Percentiles rank a stretch among this genome's conserved stretches.
These are phyloP conservation scores for Desoria tigrina DNA, from an alignment of 2,888 invertebrate genomes.

Conservation along the genomic window DNA sequence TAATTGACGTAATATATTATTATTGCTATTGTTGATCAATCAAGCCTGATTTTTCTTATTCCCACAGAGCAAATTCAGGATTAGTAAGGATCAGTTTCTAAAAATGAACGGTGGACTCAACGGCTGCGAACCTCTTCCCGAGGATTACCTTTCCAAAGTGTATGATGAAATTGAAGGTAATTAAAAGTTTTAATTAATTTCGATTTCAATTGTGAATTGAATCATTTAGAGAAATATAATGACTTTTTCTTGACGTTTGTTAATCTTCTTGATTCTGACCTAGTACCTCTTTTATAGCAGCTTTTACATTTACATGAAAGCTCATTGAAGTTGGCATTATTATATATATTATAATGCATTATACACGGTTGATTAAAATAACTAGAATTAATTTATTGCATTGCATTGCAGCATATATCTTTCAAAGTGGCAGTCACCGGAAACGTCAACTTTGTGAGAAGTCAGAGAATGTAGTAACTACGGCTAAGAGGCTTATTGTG, in stretches of 20 bases:
- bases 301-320: too few relatives aligned
- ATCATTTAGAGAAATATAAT: neutral
- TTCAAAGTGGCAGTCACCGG: slow-evolving; percentile 8
- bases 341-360: too few relatives aligned
- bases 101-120: slow-evolving; percentile 40
- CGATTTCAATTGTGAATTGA: too few relatives aligned
- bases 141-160: slow-evolving; percentile 24
- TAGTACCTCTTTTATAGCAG: too few relatives aligned
- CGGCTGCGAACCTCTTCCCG: slow-evolving; percentile 37
- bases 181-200: too few relatives aligned
- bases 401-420: slow-evolving; percentile 15
- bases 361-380: neutral
- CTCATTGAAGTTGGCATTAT: too few relatives aligned
- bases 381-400: neutral
- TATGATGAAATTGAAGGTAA: slow-evolving; percentile 46
- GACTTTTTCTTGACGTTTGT: too few relatives aligned
- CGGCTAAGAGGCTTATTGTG: slow-evolving; percentile 14
- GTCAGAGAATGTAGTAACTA: slow-evolving; percentile 3
- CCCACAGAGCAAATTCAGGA: slow-evolving; percentile 38
- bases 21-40: too few relatives aligned
- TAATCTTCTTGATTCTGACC: too few relatives aligned
- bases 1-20: too few relatives aligned
- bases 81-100: slow-evolving; percentile 39
- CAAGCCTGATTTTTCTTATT: neutral
- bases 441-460: slow-evolving; percentile 10